These are phyloP conservation scores for Drosophila ambigua DNA, from an alignment of 1,140 invertebrate genomes.

Conservation along the genomic window DNA sequence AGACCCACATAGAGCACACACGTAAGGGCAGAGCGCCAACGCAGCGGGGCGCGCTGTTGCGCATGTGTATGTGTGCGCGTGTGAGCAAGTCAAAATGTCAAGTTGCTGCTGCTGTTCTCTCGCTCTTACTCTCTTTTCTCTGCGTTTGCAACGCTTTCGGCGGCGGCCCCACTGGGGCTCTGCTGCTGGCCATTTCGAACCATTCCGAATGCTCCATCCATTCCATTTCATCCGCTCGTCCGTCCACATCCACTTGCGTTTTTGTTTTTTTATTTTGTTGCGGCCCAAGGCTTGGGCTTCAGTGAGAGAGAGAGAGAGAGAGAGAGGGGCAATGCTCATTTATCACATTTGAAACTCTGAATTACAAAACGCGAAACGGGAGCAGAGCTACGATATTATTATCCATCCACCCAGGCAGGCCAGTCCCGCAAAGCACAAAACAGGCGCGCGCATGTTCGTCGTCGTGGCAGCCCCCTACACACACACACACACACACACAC, in stretches of 20 bases:
- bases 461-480: constrained; percentile 50
- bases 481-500: constrained; percentile 15
- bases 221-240: constrained; percentile 81
- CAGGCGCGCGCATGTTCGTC: constrained; percentile 66
- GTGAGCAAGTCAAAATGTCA: constrained; percentile 63
- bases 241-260: constrained; percentile 78
- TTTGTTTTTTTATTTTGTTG: constrained; percentile 52
- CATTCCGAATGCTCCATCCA: constrained; percentile 68
- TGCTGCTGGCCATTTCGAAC: constrained; percentile 64
- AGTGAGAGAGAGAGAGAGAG: constrained; percentile 21
- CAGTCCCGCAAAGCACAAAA: constrained; percentile 31
- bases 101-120: constrained; percentile 38
- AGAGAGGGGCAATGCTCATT: constrained; percentile 36
- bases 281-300: constrained; percentile 47
- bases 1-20: not conserved
- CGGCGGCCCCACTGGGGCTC: constrained; percentile 32
- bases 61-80: constrained; percentile 19
- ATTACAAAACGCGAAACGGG: constrained; percentile 63
- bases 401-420: constrained; percentile 60
- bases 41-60: constrained; percentile 39
- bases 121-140: constrained; percentile 15
- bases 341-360: constrained; percentile 64
- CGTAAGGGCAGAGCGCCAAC: constrained; percentile 69
- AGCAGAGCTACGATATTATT: constrained; percentile 63
- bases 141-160: constrained; percentile 50